phyloP scores from a whole-genome alignment of 2,888 invertebrate genomes.

The Strigamia maritima region DNA sequence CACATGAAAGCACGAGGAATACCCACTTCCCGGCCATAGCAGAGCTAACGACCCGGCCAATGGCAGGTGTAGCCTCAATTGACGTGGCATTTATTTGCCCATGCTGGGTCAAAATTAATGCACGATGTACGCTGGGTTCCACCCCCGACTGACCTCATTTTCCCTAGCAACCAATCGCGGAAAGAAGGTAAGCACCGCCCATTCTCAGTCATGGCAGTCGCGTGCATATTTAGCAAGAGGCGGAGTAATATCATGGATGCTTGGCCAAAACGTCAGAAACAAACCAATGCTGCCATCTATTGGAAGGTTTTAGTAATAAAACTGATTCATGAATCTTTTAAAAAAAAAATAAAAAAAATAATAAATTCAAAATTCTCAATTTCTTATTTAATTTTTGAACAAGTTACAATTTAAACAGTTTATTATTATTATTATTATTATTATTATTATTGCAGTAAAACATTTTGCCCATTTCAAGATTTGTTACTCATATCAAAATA shows the following conservation, averaged over 20 bases:
- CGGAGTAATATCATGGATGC: background rate
- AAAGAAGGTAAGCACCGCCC: background rate
- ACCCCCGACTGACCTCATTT: slow-evolving; percentile 20
- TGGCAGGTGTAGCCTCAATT: slow-evolving; percentile 24
- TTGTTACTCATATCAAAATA: background rate
- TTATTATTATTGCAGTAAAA: too few relatives aligned
- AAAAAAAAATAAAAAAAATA: background rate
- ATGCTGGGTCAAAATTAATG: slow-evolving; percentile 20
- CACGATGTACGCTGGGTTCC: background rate
- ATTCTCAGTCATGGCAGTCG: slow-evolving; percentile 12
- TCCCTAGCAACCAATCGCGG: background rate
- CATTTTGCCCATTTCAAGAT: too few relatives aligned
- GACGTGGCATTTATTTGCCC: slow-evolving; percentile 23
- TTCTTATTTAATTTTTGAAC: background rate
- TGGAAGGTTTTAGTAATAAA: background rate
- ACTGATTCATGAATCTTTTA: background rate
- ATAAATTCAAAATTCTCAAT: background rate
- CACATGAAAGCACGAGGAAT: slow-evolving; percentile 26
- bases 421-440: too few relatives aligned
- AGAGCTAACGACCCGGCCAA: slow-evolving; percentile 15
- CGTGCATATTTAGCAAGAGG: background rate
- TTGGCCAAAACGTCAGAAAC: background rate
- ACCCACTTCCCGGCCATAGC: slow-evolving; percentile 16
- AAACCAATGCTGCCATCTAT: background rate
- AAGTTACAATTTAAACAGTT: background rate